Percentiles rank a stretch among this genome's conserved stretches.
phyloP scores from a whole-genome alignment of 2,113 vertebrate species.

The Raja brachyura region DNA sequence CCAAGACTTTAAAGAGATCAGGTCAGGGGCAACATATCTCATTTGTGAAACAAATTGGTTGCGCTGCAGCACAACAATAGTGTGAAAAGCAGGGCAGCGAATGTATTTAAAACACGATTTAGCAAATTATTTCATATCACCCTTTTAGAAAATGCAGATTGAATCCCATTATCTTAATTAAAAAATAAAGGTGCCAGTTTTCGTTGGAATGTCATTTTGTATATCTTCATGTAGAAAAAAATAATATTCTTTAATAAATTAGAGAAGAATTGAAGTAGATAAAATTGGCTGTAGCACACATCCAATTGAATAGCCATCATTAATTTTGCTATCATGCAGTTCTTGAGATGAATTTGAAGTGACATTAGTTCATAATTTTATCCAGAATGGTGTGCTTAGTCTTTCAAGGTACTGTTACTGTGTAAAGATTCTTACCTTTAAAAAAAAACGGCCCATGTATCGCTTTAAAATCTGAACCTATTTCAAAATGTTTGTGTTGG shows the following conservation, averaged over 20 bases:
- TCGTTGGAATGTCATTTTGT: not conserved
- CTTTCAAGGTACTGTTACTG: slow-evolving; percentile 7
- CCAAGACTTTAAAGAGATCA: not conserved
- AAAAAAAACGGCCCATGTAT: too few species aligned
- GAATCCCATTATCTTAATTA: not conserved
- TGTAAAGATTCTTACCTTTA: not conserved
- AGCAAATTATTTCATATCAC: slow-evolving; percentile 2
- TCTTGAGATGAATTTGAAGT: not conserved
- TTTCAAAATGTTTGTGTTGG: not conserved
- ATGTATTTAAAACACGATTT: not conserved
- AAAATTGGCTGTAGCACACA: not conserved
- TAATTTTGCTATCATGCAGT: not conserved
- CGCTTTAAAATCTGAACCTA: too few species aligned
- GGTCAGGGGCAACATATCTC: not conserved
- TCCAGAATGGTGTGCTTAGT: slow-evolving; percentile 17
- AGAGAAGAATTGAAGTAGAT: not conserved
- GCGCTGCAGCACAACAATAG: not conserved
- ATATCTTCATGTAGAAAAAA: not conserved
- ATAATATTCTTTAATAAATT: not conserved
- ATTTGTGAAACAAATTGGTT: slow-evolving; percentile 24
- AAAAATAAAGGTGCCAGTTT: not conserved
- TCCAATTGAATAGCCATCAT: not conserved
- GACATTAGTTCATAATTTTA: not conserved
- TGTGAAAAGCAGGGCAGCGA: not conserved
- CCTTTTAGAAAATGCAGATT: not conserved